A percentile compares a stretch with the other conserved stretches of the same genome.
Conservation (phyloP, 2,113 vertebrate genomes). For the Pampusana beccarii region DNA sequence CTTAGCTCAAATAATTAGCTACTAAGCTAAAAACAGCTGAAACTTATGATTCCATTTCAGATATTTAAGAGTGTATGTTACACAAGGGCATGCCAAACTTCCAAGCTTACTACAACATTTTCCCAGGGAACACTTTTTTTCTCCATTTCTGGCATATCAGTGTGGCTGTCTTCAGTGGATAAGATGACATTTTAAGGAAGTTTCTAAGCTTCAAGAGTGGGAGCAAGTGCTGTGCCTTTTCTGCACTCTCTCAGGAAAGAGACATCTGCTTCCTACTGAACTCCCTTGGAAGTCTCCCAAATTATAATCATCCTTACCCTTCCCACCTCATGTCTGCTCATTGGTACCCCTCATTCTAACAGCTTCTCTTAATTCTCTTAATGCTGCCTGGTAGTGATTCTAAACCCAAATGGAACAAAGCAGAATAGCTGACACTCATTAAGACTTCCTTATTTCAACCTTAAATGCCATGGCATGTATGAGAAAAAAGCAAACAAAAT, state of each 20-base stretch:
- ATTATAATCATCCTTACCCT: not conserved
- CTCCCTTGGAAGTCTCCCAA: not conserved
- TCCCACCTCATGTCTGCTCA: not conserved
- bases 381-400: not conserved
- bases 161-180: not conserved
- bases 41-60: not conserved
- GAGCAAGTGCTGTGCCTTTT: not conserved
- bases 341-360: not conserved
- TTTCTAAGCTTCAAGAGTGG: not conserved
- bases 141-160: not conserved
- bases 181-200: not conserved
- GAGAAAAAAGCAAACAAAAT: not conserved
- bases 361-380: not conserved
- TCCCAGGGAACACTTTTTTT: not conserved
- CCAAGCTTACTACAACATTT: not conserved
- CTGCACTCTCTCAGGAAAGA: not conserved
- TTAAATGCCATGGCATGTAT: not conserved
- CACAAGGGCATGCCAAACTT: not conserved
- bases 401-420: not conserved
- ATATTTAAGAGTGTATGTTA: not conserved
- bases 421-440: not conserved
- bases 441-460: not conserved
- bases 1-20: not conserved
- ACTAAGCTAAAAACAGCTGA: not conserved
- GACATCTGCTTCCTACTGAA: not conserved